Percentiles rank a stretch among this genome's conserved stretches.
Evolutionary conservation across 92 coral and sea anemone species (phyloP).

Genomic region (Umimayanthus chanpuru): DNA sequence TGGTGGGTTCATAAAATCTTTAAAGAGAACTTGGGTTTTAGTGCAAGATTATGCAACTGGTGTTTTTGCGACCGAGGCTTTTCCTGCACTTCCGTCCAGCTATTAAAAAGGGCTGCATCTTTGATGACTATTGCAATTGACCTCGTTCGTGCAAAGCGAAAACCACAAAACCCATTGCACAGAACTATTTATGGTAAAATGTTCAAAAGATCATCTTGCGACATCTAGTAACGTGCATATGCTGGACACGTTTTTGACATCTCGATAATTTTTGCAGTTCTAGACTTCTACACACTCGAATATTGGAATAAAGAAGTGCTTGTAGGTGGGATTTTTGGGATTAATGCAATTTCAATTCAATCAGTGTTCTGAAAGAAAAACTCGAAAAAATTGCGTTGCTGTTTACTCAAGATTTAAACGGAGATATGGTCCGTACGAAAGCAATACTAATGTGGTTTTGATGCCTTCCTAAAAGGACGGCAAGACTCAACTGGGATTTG

Average conservation of each 20-base stretch:
- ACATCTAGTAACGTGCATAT: constrained; percentile 2
- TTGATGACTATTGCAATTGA: not conserved
- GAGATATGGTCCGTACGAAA: constrained; percentile 12
- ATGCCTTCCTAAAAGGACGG: not conserved
- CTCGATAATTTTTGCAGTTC: not conserved
- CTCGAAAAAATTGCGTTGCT: not conserved
- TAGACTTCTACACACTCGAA: no score
- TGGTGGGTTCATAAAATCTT: not conserved
- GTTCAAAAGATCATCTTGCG: not conserved
- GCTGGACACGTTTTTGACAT: not conserved
- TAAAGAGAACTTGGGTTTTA: not conserved
- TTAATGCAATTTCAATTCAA: not conserved
- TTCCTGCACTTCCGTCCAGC: not conserved
- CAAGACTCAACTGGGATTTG: not conserved
- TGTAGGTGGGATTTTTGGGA: constrained; percentile 1
- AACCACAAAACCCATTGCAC: not conserved
- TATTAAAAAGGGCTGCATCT: not conserved
- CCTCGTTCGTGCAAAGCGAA: constrained; percentile 9
- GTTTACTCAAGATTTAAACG: constrained; percentile 25
- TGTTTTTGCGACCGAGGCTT: not conserved
- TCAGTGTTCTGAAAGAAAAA: not conserved
- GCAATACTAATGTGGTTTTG: not conserved
- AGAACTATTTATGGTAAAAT: not conserved
- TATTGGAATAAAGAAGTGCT: not conserved
- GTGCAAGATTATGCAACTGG: not conserved